Evolutionary conservation across 1,140 invertebrate genomes (phyloP).

Genomic region (Papilio aristodemus): DNA sequence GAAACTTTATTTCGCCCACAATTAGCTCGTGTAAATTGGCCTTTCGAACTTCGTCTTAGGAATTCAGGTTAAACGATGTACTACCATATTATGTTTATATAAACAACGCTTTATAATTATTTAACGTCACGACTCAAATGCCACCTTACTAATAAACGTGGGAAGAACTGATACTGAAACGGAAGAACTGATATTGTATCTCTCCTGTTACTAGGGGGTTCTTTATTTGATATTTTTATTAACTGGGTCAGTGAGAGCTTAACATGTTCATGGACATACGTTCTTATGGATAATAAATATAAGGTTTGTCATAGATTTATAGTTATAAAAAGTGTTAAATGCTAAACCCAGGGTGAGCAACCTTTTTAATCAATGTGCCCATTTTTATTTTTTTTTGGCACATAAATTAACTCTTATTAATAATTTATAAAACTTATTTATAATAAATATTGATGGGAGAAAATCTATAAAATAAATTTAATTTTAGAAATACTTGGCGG

Average conservation of each 20-base stretch:
- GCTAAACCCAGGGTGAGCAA: too few relatives aligned
- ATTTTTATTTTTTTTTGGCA: too few relatives aligned
- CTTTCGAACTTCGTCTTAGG: constrained; percentile 34
- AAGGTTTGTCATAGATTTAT: neutral
- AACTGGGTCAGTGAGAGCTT: neutral
- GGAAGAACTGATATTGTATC: too few relatives aligned
- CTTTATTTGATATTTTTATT: constrained; percentile 11
- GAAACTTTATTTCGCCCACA: constrained; percentile 23
- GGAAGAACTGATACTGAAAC: too few relatives aligned
- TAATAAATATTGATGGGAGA: too few relatives aligned
- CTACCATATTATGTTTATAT: constrained; percentile 30
- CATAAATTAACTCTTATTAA: too few relatives aligned
- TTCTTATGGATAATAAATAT: neutral
- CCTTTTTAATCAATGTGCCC: too few relatives aligned
- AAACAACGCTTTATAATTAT: constrained; percentile 25
- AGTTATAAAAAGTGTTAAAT: neutral
- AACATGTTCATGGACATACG: neutral
- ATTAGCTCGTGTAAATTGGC: constrained; percentile 51
- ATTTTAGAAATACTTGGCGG: too few relatives aligned
- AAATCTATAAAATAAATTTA: too few relatives aligned
- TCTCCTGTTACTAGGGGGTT: constrained; percentile 10
- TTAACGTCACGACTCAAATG: constrained; percentile 28
- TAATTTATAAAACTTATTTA: too few relatives aligned
- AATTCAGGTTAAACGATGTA: constrained; percentile 45
- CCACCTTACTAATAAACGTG: constrained; percentile 5